phyloP scores from a whole-genome alignment of 2,888 invertebrate species.

The Macrophya annulata region DNA sequence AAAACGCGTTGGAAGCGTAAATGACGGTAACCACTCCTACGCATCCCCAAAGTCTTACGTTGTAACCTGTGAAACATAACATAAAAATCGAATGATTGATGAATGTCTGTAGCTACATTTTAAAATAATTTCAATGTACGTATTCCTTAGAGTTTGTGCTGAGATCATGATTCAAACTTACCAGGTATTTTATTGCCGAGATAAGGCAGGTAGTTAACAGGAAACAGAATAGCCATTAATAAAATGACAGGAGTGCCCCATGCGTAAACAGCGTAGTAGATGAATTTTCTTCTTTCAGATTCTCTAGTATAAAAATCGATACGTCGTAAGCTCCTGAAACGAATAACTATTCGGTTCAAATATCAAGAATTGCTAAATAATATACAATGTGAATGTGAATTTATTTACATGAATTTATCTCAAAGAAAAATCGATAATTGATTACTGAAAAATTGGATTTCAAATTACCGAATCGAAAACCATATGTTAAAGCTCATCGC shows the following conservation, averaged over 20 bases:
- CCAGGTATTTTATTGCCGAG: not conserved
- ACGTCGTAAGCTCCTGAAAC: not conserved
- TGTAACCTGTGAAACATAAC: not conserved
- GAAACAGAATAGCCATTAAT: not conserved
- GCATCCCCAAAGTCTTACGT: not conserved
- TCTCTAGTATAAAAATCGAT: no score
- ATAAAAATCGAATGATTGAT: no score
- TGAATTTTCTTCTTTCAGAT: not conserved
- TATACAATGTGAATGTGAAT: not conserved
- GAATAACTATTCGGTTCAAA: no score
- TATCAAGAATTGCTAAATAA: not conserved
- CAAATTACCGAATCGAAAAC: slow-evolving; percentile 22
- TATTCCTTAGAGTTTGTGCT: no score
- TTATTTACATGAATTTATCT: not conserved
- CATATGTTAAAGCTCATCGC: slow-evolving; percentile 42
- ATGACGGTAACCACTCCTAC: not conserved
- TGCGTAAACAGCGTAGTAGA: not conserved
- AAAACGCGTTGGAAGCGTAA: not conserved
- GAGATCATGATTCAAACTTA: not conserved
- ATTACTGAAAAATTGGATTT: not conserved
- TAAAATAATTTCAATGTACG: no score
- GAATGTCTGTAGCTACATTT: no score
- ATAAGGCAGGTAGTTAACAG: not conserved
- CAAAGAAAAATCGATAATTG: not conserved
- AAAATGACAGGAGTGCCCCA: not conserved